Evolutionary conservation across 2,113 vertebrate species (phyloP).

Genomic region (Limnothrissa miodon): DNA sequence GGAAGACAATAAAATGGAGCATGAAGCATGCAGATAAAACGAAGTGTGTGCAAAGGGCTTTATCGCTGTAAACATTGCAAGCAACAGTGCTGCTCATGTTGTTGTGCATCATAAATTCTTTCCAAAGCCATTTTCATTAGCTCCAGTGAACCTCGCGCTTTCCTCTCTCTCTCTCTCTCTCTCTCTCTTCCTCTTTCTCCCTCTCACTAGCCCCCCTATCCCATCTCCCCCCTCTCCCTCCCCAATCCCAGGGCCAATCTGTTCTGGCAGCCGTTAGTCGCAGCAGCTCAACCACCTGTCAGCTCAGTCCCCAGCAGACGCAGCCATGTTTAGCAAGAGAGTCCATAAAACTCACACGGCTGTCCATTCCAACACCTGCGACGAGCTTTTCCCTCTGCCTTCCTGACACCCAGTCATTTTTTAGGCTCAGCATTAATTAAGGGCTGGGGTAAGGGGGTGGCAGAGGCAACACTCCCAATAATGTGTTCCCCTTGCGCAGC

Average conservation of each 20-base stretch:
- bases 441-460: slow-evolving; percentile 42
- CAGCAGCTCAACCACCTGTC: slow-evolving; percentile 66
- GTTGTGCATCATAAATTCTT: slow-evolving; percentile 42
- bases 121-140: slow-evolving; percentile 57
- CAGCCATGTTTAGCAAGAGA: slow-evolving; percentile 54
- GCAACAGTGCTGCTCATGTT: slow-evolving; percentile 32
- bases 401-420: slow-evolving; percentile 58
- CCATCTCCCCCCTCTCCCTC: slow-evolving; percentile 2
- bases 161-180: neutral
- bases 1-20: neutral
- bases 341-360: slow-evolving; percentile 49
- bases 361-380: slow-evolving; percentile 59
- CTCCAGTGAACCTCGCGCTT: neutral
- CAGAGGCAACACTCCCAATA: slow-evolving; percentile 42
- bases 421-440: slow-evolving; percentile 63
- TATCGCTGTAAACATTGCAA: neutral
- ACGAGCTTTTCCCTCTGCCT: slow-evolving; percentile 53
- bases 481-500: slow-evolving; percentile 30
- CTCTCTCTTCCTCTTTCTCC: too few relatives aligned
- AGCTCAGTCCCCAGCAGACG: slow-evolving; percentile 59
- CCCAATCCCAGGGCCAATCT: slow-evolving; percentile 51
- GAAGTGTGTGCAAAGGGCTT: neutral
- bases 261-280: slow-evolving; percentile 56
- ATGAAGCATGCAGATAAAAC: neutral
- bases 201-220: neutral